Conservation (phyloP, 2,797 vertebrate genomes). For the Hyperoplus lanceolatus region DNA sequence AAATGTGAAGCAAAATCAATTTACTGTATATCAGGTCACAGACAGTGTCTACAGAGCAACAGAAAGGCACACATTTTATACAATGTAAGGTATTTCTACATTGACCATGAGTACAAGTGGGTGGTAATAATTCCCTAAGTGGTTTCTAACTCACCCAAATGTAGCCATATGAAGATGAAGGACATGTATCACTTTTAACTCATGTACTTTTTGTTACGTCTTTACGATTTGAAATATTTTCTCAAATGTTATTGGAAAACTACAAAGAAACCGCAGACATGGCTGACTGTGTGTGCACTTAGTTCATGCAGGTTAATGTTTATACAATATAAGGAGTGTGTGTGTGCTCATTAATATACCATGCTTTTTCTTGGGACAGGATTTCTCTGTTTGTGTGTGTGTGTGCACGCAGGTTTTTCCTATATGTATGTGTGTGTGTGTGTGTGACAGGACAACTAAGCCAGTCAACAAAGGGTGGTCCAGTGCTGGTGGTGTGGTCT, state of each 20-base stretch:
- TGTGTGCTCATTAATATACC: slow-evolving; percentile 5
- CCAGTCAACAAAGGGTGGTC: slow-evolving; percentile 79
- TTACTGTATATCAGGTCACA: not conserved
- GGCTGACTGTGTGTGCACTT: not conserved
- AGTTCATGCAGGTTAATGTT: not conserved
- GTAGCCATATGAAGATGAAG: not conserved
- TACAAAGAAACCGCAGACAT: not conserved
- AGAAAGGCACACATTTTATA: not conserved
- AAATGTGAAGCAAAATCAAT: not conserved
- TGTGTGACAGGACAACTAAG: slow-evolving; percentile 67
- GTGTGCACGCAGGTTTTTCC: not conserved
- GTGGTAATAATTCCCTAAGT: not conserved
- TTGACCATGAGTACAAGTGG: not conserved
- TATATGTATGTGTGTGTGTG: not conserved
- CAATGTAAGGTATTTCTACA: not conserved
- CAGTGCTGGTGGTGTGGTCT: slow-evolving; percentile 73
- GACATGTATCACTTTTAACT: not conserved
- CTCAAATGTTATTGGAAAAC: not conserved
- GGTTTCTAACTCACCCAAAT: not conserved
- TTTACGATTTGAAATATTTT: slow-evolving; percentile 7
- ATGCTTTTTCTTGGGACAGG: not conserved
- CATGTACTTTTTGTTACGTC: too few relatives aligned
- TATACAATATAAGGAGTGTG: not conserved
- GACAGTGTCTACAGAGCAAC: not conserved
- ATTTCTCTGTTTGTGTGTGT: not conserved